Evolutionary conservation across 2,888 invertebrate species (phyloP), one percentile per base, ranked within the genome.

Genomic region (Scaptomyza reducta): DNA sequence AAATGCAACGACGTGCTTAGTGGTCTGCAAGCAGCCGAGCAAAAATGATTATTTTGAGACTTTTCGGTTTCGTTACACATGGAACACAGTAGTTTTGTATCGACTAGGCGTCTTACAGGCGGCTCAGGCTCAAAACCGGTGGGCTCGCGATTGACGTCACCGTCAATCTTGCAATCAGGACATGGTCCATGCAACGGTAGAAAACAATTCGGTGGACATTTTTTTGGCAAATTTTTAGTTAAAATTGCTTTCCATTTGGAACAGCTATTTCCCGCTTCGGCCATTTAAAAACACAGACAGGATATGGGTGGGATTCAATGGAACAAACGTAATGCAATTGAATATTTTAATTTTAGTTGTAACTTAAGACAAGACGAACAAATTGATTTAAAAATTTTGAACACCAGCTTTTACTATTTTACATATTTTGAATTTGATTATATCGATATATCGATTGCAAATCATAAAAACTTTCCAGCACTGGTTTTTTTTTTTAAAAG

Each of bases 1-100:
- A 79, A 46, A 31, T 86, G 87, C 9, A 82, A 38, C 0, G 1
- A n/a, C 0, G 82, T 83, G 10, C 58, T 54, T 0, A 49, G 33
- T 1, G 88, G 84, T 6, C 70, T 45, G 42, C 84, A 88, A 2
- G 41, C 18, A 1, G 50, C 18, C 0, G 69, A 73, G 42, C 82
- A 82, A 0, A 76, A 57, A 51, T 82, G 79, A 16, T 42, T 38
- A 31, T 73, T 60, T 40, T 76, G 66, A 9, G 14, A 31, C 14
- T 42, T 14, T 46, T 63, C 51, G 10, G 18, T 2, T 44, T 29
- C 18, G 38, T 4, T 3, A 22, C 10, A 56, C 40, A 42, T 35
- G 45, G 54, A 27, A 40, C 83, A 71, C 6, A 68, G 51, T 9
- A 35, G 16, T 4, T 46, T 60, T 14, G 38, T 41, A 42, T 88